Conservation (phyloP, 2,888 invertebrate genomes). For the Rhagium mordax region DNA sequence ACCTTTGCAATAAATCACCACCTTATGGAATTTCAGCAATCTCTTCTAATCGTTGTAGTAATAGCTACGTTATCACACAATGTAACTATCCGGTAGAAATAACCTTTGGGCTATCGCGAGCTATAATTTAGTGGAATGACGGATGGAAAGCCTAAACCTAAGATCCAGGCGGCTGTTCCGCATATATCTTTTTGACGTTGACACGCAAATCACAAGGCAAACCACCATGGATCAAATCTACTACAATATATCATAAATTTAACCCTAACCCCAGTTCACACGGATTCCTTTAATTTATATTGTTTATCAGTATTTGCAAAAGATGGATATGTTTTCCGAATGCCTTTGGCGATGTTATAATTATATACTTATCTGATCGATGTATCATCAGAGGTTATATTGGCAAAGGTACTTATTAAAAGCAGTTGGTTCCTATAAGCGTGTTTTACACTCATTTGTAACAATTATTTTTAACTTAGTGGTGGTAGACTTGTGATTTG, state of each 20-base stretch:
- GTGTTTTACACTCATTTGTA: constrained; percentile 67
- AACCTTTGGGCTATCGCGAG: constrained; percentile 53
- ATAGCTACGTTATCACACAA: constrained; percentile 43
- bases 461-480: constrained; percentile 69
- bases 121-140: constrained; percentile 58
- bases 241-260: constrained; percentile 39
- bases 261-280: constrained; percentile 43
- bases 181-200: constrained; percentile 61
- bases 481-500: constrained; percentile 33
- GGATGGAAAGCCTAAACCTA: constrained; percentile 35
- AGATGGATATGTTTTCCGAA: constrained; percentile 45
- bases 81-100: constrained; percentile 60
- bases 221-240: constrained; percentile 39
- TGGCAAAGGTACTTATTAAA: constrained; percentile 67
- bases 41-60: constrained; percentile 39
- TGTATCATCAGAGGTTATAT: constrained; percentile 59
- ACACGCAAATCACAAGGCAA: constrained; percentile 61
- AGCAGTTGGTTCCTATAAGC: constrained; percentile 54
- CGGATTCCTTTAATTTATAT: constrained; percentile 47
- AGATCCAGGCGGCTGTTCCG: constrained; percentile 43
- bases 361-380: constrained; percentile 63
- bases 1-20: constrained; percentile 32
- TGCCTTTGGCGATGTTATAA: constrained; percentile 55
- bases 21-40: constrained; percentile 29
- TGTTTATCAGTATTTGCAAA: constrained; percentile 50